phyloP scores from a whole-genome alignment of 2,797 vertebrate species.

The Chromobotia macracanthus region DNA sequence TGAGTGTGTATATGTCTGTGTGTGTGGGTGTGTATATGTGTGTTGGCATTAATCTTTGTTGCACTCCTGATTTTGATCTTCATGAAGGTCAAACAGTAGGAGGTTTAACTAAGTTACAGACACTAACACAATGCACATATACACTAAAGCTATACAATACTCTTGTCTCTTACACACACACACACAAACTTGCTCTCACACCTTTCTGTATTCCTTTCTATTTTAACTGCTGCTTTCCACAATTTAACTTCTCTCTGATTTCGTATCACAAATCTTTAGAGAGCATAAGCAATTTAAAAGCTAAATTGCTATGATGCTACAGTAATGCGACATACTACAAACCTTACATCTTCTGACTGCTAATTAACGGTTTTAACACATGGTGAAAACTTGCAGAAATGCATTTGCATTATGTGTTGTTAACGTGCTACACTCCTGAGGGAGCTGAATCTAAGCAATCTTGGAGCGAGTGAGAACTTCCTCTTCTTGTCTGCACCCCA shows the following conservation, averaged over 20 bases:
- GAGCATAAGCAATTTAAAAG: constrained; percentile 20
- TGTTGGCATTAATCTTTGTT: constrained; percentile 15
- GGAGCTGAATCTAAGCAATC: not conserved
- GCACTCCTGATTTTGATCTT: constrained; percentile 54
- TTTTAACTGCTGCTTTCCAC: not conserved
- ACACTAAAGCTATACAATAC: too few relatives aligned
- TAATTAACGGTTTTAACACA: not conserved
- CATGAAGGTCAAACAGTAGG: constrained; percentile 68
- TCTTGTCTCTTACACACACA: not conserved
- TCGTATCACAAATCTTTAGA: constrained; percentile 26
- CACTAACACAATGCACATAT: not conserved
- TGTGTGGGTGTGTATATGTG: not conserved
- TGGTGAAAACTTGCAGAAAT: not conserved
- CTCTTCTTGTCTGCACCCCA: not conserved
- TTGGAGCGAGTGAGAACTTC: not conserved
- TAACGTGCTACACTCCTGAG: not conserved
- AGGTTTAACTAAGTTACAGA: constrained; percentile 20
- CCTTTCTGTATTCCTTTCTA: not conserved
- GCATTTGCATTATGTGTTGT: not conserved
- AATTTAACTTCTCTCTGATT: not conserved
- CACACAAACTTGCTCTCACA: not conserved
- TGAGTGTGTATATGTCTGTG: constrained; percentile 32
- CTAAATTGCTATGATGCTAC: not conserved
- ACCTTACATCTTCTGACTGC: too few relatives aligned
- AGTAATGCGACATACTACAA: too few relatives aligned